Evolutionary conservation across 1,140 invertebrate species (phyloP), one percentile per base, ranked within the genome.

Genomic region (Bombyx mandarina): DNA sequence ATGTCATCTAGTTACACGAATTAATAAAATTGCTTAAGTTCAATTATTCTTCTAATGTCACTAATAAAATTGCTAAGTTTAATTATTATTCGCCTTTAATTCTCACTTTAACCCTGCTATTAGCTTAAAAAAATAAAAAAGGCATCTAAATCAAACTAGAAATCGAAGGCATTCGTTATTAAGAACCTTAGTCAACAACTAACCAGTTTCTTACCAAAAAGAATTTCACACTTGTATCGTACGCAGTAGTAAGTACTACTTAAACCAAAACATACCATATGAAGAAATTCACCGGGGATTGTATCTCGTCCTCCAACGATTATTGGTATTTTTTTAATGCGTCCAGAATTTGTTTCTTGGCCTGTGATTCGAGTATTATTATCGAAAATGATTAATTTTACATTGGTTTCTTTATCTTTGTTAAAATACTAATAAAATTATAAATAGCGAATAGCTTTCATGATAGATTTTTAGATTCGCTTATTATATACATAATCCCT

Each of bases 221-320:
- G 10, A 8, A 18, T 50, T n/a, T 50, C 8, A 50, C 0, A 50
- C 12, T 18, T 18, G 12, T 18, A 18, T 18, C 12, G 12, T 18
- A 18, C 12, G 12, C 12, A 18, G 12, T 18, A 18, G 12, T 50
- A 8, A 18, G 45, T 45, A 35, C 9, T 42, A 7, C 7, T 43
- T 42, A 8, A 43, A 22, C 8, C 0, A 9, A 44, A 51, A 58
- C 57, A 46, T 7, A 58, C 57, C 57, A 58, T 58, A 12, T 58
- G 57, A n/a, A 52, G 57, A 45, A 61, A 65, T 54, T 68, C 62
- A 12, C 58, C 66, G 45, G 53, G 52, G 43, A 53, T 26, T 8
- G 60, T 52, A 7, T 22, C 8, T 42, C 57, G 46, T 1, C 66
- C 66, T 35, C 62, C 62, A 7, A 60, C 35, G 10, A 52, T 43